Evolutionary conservation across 2,797 vertebrate species (phyloP).

Genomic region (Emydoidea blandingii): DNA sequence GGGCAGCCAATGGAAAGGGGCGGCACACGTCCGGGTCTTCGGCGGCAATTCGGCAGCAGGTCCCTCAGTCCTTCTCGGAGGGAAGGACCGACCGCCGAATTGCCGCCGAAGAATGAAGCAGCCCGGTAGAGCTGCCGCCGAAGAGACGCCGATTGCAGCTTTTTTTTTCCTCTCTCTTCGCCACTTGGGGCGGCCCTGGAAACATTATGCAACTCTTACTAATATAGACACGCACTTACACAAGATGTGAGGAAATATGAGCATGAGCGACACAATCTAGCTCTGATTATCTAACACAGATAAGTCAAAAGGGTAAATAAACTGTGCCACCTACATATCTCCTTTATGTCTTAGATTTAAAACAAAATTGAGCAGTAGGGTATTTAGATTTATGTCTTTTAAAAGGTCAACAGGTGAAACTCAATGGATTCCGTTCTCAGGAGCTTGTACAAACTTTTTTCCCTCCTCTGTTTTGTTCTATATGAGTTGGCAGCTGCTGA

Average conservation of each 20-base stretch:
- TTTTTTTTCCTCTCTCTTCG: too few species aligned
- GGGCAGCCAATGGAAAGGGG: too few species aligned
- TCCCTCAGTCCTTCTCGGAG: too few species aligned
- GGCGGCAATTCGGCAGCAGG: too few species aligned
- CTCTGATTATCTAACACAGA: background rate
- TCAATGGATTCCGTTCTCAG: background rate
- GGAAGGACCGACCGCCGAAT: too few species aligned
- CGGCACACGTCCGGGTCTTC: too few species aligned
- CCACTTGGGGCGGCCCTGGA: too few species aligned
- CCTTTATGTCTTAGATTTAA: background rate
- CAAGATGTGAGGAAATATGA: background rate
- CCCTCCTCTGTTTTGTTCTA: constrained; percentile 29
- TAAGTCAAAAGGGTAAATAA: background rate
- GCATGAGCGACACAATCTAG: background rate
- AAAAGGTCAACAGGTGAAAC: constrained; percentile 14
- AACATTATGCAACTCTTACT: background rate
- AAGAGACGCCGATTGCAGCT: too few species aligned
- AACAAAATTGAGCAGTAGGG: background rate
- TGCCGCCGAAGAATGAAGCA: too few species aligned
- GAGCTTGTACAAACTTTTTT: constrained; percentile 16
- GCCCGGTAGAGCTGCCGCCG: too few species aligned
- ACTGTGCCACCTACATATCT: background rate
- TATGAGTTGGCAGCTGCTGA: constrained; percentile 55
- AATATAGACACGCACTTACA: background rate
- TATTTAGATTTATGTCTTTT: background rate